Base-by-base conservation (phyloP, 1,140 invertebrate genomes). In the Elymnias hypermnestra region DNA sequence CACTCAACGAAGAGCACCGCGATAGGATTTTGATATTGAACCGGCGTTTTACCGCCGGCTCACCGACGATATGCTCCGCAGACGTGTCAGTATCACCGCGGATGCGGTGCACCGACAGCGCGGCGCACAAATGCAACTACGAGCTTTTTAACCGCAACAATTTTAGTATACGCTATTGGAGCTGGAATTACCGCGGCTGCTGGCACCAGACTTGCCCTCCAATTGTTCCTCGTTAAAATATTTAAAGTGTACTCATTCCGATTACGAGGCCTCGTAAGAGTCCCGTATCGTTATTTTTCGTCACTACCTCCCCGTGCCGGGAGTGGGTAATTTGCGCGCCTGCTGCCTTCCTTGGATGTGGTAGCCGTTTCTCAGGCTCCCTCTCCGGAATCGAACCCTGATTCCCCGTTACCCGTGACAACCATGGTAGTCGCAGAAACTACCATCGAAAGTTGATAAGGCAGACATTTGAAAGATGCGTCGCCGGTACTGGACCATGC, bases 301-400 rank as follows among this genome's bases (percentile, higher is more conserved):
- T n/a, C n/a, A n/a, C n/a, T n/a, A n/a, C n/a, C n/a, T n/a, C n/a
- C n/a, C n/a, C n/a, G n/a, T n/a, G n/a, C n/a, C n/a, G n/a, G n/a
- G n/a, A n/a, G n/a, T 94, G 93, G 92, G 92, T 94, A 94, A 92
- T 91, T 93, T 93, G 90, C 91, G 92, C 91, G 92, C 92, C 54
- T 94, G 92, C 92, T 94, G 92, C 93, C 92, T 94, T 94, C 92
- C 92, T 93, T 94, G 90, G 93, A 94, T 93, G 93, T 94, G 92
- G 92, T 94, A 94, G 93, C 93, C 92, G 91, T 94, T 94, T 94
- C 92, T 94, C 92, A 93, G 92, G 92, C 91, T 93, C 91, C 92
- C 91, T 93, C 91, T 91, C 88, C 88, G 91, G 91, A 88, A 88
- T 85, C 79, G 83, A 83, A 83, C 90, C 90, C 89, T 90, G 89